phyloP scores from a whole-genome alignment of 2,888 invertebrate species.

The Lamellibrachia satsuma region DNA sequence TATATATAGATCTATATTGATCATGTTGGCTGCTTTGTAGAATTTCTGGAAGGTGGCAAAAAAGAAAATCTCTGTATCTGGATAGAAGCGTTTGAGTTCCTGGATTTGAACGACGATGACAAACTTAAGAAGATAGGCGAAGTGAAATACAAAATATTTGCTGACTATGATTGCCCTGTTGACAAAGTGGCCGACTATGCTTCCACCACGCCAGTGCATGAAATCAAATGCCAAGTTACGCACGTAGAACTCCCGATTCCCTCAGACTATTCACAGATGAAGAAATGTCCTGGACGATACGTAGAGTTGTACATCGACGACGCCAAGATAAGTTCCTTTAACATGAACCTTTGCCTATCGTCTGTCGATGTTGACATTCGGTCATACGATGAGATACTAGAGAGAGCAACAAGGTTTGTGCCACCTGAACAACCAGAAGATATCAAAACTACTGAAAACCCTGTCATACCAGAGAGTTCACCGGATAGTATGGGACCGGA shows the following conservation, averaged over 20 bases:
- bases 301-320: background rate
- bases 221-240: background rate
- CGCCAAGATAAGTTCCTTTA: background rate
- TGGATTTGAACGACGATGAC: background rate
- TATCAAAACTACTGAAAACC: background rate
- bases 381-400: background rate
- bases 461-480: background rate
- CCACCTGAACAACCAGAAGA: background rate
- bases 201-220: background rate
- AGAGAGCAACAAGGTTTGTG: background rate
- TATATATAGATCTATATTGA: background rate
- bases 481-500: background rate
- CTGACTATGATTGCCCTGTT: background rate
- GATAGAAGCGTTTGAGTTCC: slow-evolving; percentile 5
- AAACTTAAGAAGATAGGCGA: background rate
- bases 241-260: background rate
- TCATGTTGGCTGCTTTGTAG: background rate
- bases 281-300: background rate
- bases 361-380: background rate
- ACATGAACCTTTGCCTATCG: background rate
- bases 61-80: background rate
- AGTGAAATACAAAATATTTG: background rate
- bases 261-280: background rate
- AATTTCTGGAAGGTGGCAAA: background rate
- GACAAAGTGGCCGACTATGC: background rate